Evolutionary conservation across 2,113 vertebrate species (phyloP).

Genomic region (Carollia perspicillata): DNA sequence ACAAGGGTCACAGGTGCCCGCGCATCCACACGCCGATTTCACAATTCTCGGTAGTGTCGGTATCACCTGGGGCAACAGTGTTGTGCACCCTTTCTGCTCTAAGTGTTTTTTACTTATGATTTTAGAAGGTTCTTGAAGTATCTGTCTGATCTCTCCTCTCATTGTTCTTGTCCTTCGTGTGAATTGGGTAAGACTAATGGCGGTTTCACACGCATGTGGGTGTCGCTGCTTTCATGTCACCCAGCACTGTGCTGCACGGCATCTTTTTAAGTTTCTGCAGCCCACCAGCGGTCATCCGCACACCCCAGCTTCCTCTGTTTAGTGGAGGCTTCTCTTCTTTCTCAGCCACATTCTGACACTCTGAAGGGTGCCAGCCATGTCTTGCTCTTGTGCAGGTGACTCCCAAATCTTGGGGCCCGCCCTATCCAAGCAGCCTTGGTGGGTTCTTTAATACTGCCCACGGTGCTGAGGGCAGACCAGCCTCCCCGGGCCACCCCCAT

Average conservation of each 20-base stretch:
- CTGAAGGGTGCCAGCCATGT: not conserved
- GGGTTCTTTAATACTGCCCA: not conserved
- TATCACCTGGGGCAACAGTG: not conserved
- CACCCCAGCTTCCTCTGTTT: not conserved
- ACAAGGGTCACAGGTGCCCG: not conserved
- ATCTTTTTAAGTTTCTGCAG: conserved; percentile 19
- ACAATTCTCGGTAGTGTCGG: not conserved
- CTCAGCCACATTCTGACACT: conserved; percentile 31
- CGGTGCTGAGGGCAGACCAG: not conserved
- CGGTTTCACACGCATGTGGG: not conserved
- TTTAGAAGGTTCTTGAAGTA: not conserved
- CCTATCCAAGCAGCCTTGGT: conserved; percentile 22
- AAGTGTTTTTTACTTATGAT: not conserved
- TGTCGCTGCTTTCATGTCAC: not conserved
- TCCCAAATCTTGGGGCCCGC: not conserved
- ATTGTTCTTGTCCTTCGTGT: not conserved
- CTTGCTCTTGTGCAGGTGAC: not conserved
- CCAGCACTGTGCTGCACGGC: not conserved
- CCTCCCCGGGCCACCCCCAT: not conserved
- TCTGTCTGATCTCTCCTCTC: not conserved
- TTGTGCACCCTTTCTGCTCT: not conserved
- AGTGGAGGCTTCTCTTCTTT: not conserved
- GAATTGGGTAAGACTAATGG: not conserved
- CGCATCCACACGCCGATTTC: not conserved
- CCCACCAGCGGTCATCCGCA: conserved; percentile 42